These are phyloP conservation scores for Scaptomyza parva DNA, from an alignment of 2,888 invertebrate genomes.

Conservation along the genomic window DNA sequence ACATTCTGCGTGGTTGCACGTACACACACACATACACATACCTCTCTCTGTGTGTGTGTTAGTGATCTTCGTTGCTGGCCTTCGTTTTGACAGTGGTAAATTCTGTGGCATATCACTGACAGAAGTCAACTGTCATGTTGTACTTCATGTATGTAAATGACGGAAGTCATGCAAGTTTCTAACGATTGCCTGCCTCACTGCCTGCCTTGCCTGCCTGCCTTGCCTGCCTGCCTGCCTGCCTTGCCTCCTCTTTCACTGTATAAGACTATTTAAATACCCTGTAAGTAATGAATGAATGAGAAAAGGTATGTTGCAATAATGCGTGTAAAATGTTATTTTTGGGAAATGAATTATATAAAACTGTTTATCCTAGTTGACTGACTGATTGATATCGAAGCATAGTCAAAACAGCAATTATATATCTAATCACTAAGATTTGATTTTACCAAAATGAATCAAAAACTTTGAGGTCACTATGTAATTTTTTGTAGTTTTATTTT, in stretches of 20 bases:
- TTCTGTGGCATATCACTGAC: constrained; percentile 82
- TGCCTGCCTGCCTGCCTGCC: constrained; percentile 6
- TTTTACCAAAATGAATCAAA: too few species aligned
- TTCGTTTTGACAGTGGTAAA: constrained; percentile 71
- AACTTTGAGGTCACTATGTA: too few species aligned
- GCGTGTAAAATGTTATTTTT: too few species aligned
- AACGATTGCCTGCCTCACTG: constrained; percentile 24
- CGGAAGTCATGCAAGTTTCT: constrained; percentile 75
- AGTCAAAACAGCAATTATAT: too few species aligned
- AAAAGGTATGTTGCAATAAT: too few species aligned
- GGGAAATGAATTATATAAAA: background rate
- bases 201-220: background rate
- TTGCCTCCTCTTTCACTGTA: constrained; percentile 5
- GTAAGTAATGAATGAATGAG: background rate
- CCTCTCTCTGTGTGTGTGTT: background rate
- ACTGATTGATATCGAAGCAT: background rate
- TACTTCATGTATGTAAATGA: constrained; percentile 77
- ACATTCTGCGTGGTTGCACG: constrained; percentile 49
- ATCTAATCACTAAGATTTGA: too few species aligned
- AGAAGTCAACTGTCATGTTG: constrained; percentile 84
- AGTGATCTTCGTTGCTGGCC: constrained; percentile 25
- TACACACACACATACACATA: constrained; percentile 17
- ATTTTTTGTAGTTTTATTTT: background rate
- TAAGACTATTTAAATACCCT: constrained; percentile 19
- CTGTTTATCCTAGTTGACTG: too few species aligned